Percentiles rank a stretch among this genome's conserved stretches.
Evolutionary conservation across 1,140 invertebrate species (phyloP).

Genomic region (Zophobas morio): DNA sequence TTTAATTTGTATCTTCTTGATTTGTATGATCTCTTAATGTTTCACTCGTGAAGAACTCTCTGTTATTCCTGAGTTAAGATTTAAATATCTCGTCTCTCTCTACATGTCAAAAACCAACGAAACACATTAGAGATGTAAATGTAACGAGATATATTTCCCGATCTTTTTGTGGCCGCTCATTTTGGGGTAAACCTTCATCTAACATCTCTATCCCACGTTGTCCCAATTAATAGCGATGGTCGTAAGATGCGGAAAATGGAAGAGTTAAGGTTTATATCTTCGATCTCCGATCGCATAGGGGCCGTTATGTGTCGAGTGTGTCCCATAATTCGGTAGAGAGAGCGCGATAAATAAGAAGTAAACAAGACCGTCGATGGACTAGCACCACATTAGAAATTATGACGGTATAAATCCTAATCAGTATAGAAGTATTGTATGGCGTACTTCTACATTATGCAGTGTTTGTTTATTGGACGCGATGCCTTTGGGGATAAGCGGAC

Average conservation of each 20-base stretch:
- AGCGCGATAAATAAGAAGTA: conserved; percentile 20
- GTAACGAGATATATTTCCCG: no score
- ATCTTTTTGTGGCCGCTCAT: no score
- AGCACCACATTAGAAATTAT: conserved; percentile 46
- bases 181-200: no score
- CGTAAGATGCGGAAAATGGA: conserved; percentile 10
- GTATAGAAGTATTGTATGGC: conserved; percentile 40
- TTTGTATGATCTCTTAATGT: no score
- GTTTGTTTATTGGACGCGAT: conserved; percentile 47
- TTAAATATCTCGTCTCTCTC: no score
- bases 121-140: no score
- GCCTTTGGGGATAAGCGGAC: conserved; percentile 37
- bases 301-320: conserved; percentile 21
- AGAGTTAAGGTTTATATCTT: neutral
- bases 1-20: no score
- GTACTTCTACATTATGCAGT: conserved; percentile 41
- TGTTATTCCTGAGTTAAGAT: no score
- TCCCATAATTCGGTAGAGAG: conserved; percentile 36
- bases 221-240: conserved; percentile 1
- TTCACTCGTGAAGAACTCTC: no score
- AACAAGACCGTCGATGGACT: conserved; percentile 23
- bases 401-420: conserved; percentile 45
- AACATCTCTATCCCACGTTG: neutral
- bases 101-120: no score
- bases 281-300: conserved; percentile 14